phyloP scores from a whole-genome alignment of 2,113 vertebrate genomes.

The Dunckerocampus dactyliophorus region DNA sequence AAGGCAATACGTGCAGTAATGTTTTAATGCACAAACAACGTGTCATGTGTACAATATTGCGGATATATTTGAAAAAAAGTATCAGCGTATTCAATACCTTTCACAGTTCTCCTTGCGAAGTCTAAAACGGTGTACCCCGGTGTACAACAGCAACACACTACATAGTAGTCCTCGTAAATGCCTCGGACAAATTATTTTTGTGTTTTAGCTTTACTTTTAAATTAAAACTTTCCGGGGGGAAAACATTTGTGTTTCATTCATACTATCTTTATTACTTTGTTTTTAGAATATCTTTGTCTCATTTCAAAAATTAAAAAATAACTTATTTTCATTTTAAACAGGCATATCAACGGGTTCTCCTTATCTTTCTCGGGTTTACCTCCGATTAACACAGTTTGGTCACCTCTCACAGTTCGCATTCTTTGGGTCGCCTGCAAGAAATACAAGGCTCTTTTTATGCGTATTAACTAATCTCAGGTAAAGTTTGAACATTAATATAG shows the following conservation, averaged over 20 bases:
- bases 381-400: neutral
- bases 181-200: neutral
- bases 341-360: neutral
- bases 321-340: neutral
- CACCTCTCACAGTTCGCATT: neutral
- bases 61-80: neutral
- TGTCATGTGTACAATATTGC: no score
- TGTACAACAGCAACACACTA: neutral
- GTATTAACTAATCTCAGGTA: neutral
- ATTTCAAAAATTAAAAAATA: no score
- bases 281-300: no score
- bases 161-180: neutral
- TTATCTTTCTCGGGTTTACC: neutral
- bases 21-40: neutral
- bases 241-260: no score
- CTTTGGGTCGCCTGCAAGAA: neutral
- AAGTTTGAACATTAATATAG: no score
- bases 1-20: neutral
- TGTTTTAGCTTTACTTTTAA: neutral
- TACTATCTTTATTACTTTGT: no score
- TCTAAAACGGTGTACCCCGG: neutral
- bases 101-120: neutral
- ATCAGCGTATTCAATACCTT: neutral
- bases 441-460: conserved; percentile 12
- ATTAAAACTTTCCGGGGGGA: no score